These are phyloP conservation scores for Dryadula phaetusa DNA, from an alignment of 2,888 invertebrate species.

Conservation along the genomic window DNA sequence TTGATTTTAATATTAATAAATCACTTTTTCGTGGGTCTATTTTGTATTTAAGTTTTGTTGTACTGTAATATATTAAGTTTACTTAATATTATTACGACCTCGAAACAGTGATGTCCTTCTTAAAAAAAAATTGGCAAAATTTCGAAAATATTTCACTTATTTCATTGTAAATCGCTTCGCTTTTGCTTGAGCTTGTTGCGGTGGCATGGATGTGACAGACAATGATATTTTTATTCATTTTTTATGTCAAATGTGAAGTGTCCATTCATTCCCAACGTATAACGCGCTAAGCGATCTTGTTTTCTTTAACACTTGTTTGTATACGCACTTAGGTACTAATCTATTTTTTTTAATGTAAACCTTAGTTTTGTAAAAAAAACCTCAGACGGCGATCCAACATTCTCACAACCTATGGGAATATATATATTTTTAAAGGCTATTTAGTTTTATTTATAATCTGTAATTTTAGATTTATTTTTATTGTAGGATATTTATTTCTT, in stretches of 20 bases:
- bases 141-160: conserved; percentile 41
- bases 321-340: conserved; percentile 76
- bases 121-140: conserved; percentile 32
- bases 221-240: background rate
- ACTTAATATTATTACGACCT: conserved; percentile 29
- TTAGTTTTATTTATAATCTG: conserved; percentile 34
- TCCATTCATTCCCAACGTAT: conserved; percentile 61
- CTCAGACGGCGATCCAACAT: conserved; percentile 42
- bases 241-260: conserved; percentile 21
- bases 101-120: conserved; percentile 47
- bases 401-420: conserved; percentile 44
- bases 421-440: background rate
- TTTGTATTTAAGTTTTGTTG: conserved; percentile 17
- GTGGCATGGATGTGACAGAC: conserved; percentile 65
- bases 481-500: background rate
- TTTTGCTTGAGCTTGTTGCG: conserved; percentile 79
- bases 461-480: background rate
- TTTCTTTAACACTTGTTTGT: conserved; percentile 83
- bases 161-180: conserved; percentile 73
- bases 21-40: conserved; percentile 68
- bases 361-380: conserved; percentile 52
- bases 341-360: conserved; percentile 54
- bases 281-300: conserved; percentile 74
- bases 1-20: conserved; percentile 43
- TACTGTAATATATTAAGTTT: conserved; percentile 22